These are phyloP conservation scores for Varanus salvator DNA, from an alignment of 2,113 vertebrate species.

Conservation along the genomic window DNA sequence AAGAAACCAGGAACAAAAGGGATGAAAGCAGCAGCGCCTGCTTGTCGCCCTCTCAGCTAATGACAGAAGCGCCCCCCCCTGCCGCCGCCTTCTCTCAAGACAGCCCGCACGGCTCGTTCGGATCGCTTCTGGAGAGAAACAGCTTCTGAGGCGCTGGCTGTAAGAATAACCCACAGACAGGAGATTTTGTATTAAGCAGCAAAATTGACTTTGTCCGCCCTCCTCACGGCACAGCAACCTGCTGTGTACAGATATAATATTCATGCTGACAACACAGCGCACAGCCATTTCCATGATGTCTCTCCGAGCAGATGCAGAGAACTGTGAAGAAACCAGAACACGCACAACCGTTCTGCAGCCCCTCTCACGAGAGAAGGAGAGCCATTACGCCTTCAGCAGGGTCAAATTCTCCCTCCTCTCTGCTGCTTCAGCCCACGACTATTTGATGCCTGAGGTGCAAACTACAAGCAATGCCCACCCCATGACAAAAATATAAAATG, in stretches of 20 bases:
- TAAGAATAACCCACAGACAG: conserved; percentile 35
- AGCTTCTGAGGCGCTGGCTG: conserved; percentile 40
- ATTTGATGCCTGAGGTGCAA: background rate
- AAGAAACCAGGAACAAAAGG: conserved; percentile 66
- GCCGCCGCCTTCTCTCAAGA: conserved; percentile 35
- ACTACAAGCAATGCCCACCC: background rate
- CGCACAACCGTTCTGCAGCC: background rate
- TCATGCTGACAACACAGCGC: conserved; percentile 47
- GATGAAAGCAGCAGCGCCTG: conserved; percentile 37
- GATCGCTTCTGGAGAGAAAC: conserved; percentile 55
- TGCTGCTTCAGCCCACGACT: too few relatives aligned
- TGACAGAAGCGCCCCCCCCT: conserved; percentile 51
- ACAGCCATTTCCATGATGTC: conserved; percentile 58
- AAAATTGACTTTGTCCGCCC: background rate
- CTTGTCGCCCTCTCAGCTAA: conserved; percentile 59
- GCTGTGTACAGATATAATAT: conserved; percentile 28
- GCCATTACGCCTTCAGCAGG: too few relatives aligned
- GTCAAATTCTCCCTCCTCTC: background rate
- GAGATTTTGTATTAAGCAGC: conserved; percentile 18
- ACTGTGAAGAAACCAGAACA: background rate
- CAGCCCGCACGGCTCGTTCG: conserved; percentile 24
- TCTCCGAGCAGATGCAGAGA: conserved; percentile 56
- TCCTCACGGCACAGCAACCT: conserved; percentile 3
- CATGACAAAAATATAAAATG: background rate
- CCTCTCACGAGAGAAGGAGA: background rate